Conservation (phyloP, 1,140 invertebrate genomes). For the Bradysia coprophila region DNA sequence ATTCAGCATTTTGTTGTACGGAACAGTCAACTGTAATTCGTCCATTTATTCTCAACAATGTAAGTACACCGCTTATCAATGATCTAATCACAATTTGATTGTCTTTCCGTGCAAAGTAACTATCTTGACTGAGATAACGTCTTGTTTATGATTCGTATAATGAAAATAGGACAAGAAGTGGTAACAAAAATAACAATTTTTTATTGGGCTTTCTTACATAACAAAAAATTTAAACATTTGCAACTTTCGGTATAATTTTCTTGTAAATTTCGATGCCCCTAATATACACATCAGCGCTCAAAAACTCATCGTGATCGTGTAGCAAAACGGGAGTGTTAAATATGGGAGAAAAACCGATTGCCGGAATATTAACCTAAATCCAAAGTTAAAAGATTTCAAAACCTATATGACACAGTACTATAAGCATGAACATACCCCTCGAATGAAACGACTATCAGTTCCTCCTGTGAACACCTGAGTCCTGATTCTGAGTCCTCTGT, state of each 20-base stretch:
- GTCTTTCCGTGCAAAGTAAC: too few species aligned
- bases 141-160: too few species aligned
- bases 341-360: slow-evolving; percentile 66
- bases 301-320: slow-evolving; percentile 64
- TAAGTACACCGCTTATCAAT: too few species aligned
- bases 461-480: slow-evolving; percentile 58
- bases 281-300: slow-evolving; percentile 47
- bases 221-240: slow-evolving; percentile 24
- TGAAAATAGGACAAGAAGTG: too few species aligned
- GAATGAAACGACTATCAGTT: slow-evolving; percentile 55
- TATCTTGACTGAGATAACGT: too few species aligned
- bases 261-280: slow-evolving; percentile 52
- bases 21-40: too few species aligned
- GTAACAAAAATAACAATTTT: too few species aligned
- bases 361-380: slow-evolving; percentile 39
- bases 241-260: slow-evolving; percentile 34
- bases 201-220: too few species aligned
- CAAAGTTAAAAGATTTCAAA: slow-evolving; percentile 10
- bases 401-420: too few species aligned
- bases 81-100: too few species aligned
- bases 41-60: too few species aligned
- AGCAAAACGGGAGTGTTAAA: slow-evolving; percentile 48
- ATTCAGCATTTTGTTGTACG: too few species aligned
- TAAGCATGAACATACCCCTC: slow-evolving; percentile 60
- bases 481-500: slow-evolving; percentile 33